Evolutionary conservation across 2,113 vertebrate species (phyloP), one percentile per base, ranked within the genome.

Genomic region (Tiliqua scincoides): DNA sequence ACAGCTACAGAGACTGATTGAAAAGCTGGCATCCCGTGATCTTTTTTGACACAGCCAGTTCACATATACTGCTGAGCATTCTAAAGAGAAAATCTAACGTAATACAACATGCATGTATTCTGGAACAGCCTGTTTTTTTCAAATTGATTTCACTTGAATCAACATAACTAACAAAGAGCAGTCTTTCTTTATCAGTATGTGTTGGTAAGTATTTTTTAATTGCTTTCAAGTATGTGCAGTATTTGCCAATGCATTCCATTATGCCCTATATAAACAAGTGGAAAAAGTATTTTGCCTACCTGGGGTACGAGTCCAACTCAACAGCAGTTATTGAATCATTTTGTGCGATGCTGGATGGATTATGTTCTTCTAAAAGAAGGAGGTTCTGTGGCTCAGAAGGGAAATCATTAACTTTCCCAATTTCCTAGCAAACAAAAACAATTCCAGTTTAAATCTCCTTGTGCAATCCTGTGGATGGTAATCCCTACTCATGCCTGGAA

Each of bases 391-490:
- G 70, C 65, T 57, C 90, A 74, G 88, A 82, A 84, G 82, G 93
- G 57, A 85, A 95, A 96, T 97, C 89, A 96, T 97, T 97, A 97
- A 96, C 96, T 92, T 83, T 86, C 77, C 65, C 88, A 89, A 67
- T 80, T 89, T 85, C 65, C 88, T 90, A 82, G 25, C 30, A 94
- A 92, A 91, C 11, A 91, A 70, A 91, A 93, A 84, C 89, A 43
- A 75, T 23, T 83, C 23, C 70, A 82, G 81, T 81, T 89, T 79
- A 90, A 81, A 7, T 78, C 7, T 15, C 7, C 59, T 82, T 76
- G 84, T 92, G 91, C 93, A 90, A 87, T 92, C 91, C n/a, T 10
- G n/a, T 79, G 77, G 43, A 91, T n/a, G 10, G 92, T 90, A 91
- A 89, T 62, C 92, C 81, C 83, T 86, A 88, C 75, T 81, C 91